Conservation (phyloP, 2,888 invertebrate species). For the Rhopalosiphum nymphaeae region DNA sequence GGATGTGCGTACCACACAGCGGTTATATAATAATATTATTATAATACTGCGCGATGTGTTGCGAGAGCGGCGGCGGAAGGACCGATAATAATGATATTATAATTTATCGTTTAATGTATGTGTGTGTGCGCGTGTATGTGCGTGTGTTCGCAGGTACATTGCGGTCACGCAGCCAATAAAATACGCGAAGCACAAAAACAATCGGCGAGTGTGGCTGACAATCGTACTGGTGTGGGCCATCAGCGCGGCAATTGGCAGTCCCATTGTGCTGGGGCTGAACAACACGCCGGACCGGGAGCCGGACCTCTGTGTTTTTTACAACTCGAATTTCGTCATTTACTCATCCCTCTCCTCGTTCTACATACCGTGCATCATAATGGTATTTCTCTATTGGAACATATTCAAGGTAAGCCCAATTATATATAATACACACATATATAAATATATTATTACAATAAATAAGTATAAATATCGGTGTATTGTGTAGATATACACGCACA, state of each 20-base stretch:
- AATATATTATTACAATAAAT: neutral
- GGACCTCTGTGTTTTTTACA: conserved; percentile 94
- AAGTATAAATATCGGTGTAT: too few relatives aligned
- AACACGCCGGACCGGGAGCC: conserved; percentile 88
- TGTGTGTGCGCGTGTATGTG: neutral
- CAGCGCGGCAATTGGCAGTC: conserved; percentile 94
- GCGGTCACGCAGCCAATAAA: conserved; percentile 99
- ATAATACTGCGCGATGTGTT: neutral
- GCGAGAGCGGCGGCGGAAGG: neutral
- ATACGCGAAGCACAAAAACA: conserved; percentile 98
- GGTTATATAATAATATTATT: neutral
- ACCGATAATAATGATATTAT: conserved; percentile 8
- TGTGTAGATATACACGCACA: too few relatives aligned
- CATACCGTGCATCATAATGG: conserved; percentile 98
- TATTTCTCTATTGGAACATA: conserved; percentile 96
- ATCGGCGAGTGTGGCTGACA: conserved; percentile 92
- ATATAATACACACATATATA: neutral
- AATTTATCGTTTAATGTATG: conserved; percentile 21
- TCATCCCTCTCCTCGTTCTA: conserved; percentile 99
- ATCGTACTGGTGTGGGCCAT: conserved; percentile 97
- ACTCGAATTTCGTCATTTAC: conserved; percentile 97
- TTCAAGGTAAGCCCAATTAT: conserved; percentile 84
- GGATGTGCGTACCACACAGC: neutral
- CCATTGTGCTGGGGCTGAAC: conserved; percentile 95
- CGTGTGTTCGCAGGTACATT: conserved; percentile 83